phyloP scores from a whole-genome alignment of 1,140 invertebrate genomes.

The Neotoxoptera formosana region DNA sequence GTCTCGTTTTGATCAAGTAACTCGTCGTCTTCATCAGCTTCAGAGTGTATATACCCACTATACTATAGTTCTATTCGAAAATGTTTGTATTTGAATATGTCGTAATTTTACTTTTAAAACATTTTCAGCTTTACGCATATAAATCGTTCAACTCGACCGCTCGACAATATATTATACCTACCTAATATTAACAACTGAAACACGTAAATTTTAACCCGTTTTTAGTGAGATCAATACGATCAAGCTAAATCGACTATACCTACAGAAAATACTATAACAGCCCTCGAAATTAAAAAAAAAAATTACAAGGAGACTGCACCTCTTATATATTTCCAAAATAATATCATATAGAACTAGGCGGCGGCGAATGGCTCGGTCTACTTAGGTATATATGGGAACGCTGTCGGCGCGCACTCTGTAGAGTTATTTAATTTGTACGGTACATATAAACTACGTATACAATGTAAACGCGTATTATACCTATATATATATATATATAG shows the following conservation, averaged over 20 bases:
- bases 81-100: not conserved
- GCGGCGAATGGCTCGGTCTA: not conserved
- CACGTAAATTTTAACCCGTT: not conserved
- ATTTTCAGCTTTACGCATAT: not conserved
- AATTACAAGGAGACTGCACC: no score
- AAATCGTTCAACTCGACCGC: not conserved
- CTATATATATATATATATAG: no score
- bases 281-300: no score
- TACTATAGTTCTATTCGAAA: not conserved
- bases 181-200: not conserved
- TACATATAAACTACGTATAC: not conserved
- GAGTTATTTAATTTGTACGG: conserved; percentile 12
- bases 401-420: not conserved
- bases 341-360: not conserved
- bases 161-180: not conserved
- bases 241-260: no score
- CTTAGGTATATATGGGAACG: not conserved
- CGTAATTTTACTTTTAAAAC: not conserved
- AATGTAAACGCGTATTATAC: not conserved
- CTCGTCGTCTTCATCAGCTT: not conserved
- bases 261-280: no score
- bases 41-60: not conserved
- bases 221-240: not conserved
- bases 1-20: not conserved
- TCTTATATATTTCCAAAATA: not conserved